Evolutionary conservation across 2,113 vertebrate species (phyloP), one percentile per base, ranked within the genome.

Genomic region (Tursiops truncatus): DNA sequence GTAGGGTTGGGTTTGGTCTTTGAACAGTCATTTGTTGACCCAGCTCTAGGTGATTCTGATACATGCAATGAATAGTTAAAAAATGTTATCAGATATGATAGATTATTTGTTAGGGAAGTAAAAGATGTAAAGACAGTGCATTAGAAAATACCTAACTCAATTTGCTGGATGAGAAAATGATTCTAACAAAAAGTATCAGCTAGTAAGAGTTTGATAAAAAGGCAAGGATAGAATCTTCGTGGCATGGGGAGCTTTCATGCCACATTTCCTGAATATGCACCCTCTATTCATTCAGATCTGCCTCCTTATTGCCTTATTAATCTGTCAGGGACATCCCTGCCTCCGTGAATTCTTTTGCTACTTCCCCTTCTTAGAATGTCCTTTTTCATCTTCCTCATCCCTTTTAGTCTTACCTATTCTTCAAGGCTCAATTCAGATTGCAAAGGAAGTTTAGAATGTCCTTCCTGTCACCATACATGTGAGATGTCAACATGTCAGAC

Each of bases 81-180:
- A 93, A 77, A 58, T 92, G 14, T 36, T 91, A 94, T 85, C 58
- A 81, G 8, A 1, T 79, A 21, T 71, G 68, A 84, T 94, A 89
- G 93, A 91, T 81, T 94, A 91, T 71, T 95, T 95, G 3, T 33
- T 85, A 92, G 25, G 58, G 20, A 84, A 93, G 21, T 41, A 89
- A 88, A 76, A 0, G 2, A 12, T 89, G 50, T 89, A 23, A 58
- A 95, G 71, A 89, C 11, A 89, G 31, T 67, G n/a, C 6, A 85
- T 85, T 88, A 80, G 56, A 89, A 97, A 67, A 68, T 11, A 94
- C 21, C 33, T 87, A 74, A 91, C 21, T 21, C 50, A 17, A 95
- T 84, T 97, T 95, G 11, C 15, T 68, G 21, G 33, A 63, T 93
- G 11, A 53, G 38, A 84, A 96, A 97, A 92, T 2, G 17, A 91